A percentile compares a stretch with the other conserved stretches of the same genome.
These are phyloP conservation scores for Panagrolaimus sp. DNA, from an alignment of 1,140 invertebrate genomes.

Conservation along the genomic window DNA sequence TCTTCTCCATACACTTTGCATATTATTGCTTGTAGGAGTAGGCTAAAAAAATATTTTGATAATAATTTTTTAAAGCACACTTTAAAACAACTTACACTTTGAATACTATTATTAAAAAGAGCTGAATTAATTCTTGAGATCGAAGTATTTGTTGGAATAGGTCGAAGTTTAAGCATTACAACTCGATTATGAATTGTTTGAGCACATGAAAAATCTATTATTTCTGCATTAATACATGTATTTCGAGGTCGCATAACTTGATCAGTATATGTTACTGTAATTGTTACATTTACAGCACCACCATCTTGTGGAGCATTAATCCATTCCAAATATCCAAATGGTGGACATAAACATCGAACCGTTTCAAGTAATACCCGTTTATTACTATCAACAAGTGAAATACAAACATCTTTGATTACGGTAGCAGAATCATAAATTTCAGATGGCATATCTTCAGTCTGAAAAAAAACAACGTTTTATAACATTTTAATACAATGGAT, in stretches of 20 bases:
- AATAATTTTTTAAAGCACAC: not conserved
- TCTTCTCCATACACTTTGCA: not conserved
- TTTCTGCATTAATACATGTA: slow-evolving; percentile 34
- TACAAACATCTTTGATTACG: slow-evolving; percentile 40
- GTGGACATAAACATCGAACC: slow-evolving; percentile 41
- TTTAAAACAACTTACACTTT: not conserved
- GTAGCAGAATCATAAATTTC: slow-evolving; percentile 40
- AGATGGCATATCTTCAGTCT: slow-evolving; percentile 24
- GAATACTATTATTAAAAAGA: slow-evolving; percentile 23
- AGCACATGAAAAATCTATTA: slow-evolving; percentile 24
- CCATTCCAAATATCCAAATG: slow-evolving; percentile 40
- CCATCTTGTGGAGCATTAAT: slow-evolving; percentile 23
- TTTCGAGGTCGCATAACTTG: slow-evolving; percentile 41
- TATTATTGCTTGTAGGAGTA: not conserved
- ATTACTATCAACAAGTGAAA: slow-evolving; percentile 29
- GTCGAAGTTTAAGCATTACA: slow-evolving; percentile 29
- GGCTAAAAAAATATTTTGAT: not conserved
- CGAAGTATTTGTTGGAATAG: slow-evolving; percentile 34
- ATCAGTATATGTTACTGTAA: slow-evolving; percentile 38
- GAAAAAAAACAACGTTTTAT: too few species aligned
- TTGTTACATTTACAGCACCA: slow-evolving; percentile 31
- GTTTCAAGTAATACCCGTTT: slow-evolving; percentile 35
- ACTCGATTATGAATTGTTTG: slow-evolving; percentile 32
- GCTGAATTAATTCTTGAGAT: slow-evolving; percentile 37
- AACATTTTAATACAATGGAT: too few species aligned